Conservation (phyloP, 2,888 invertebrate species). For the Laothoe populi region DNA sequence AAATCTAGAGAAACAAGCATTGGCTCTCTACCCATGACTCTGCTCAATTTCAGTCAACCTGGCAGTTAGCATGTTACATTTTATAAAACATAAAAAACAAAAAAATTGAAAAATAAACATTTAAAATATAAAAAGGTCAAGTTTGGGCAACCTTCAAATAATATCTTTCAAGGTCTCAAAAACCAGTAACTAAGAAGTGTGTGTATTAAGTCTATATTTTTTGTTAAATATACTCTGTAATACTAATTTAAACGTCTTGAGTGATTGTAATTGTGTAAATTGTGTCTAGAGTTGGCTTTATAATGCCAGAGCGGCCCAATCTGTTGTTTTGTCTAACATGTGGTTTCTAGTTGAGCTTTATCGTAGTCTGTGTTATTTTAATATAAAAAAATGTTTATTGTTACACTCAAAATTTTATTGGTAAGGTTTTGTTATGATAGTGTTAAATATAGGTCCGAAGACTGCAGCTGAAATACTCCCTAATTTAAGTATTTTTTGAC, state of each 20-base stretch:
- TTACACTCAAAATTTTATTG: neutral
- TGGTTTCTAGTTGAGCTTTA: neutral
- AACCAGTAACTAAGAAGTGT: neutral
- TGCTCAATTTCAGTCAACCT: neutral
- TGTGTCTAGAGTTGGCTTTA: neutral
- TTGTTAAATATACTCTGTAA: slow-evolving; percentile 3
- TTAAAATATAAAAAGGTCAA: neutral
- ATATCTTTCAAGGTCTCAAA: slow-evolving; percentile 2
- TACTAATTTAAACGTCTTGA: neutral
- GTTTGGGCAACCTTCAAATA: neutral
- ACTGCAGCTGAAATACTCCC: slow-evolving; percentile 20
- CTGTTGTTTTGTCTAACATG: neutral
- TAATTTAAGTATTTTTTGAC: slow-evolving; percentile 23
- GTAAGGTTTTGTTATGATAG: slow-evolving; percentile 8
- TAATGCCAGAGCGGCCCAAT: neutral
- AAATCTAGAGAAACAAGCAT: no score
- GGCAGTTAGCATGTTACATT: slow-evolving; percentile 3
- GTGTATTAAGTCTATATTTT: slow-evolving; percentile 6
- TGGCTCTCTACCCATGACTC: no score
- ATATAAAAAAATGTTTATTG: slow-evolving; percentile 1
- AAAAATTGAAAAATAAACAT: neutral
- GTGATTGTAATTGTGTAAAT: neutral
- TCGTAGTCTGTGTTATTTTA: neutral
- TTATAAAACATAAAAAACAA: neutral
- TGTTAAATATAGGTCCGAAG: neutral